Evolutionary conservation across 1,140 invertebrate genomes (phyloP), one percentile per base, ranked within the genome.

Genomic region (Daktulosphaira vitifoliae): DNA sequence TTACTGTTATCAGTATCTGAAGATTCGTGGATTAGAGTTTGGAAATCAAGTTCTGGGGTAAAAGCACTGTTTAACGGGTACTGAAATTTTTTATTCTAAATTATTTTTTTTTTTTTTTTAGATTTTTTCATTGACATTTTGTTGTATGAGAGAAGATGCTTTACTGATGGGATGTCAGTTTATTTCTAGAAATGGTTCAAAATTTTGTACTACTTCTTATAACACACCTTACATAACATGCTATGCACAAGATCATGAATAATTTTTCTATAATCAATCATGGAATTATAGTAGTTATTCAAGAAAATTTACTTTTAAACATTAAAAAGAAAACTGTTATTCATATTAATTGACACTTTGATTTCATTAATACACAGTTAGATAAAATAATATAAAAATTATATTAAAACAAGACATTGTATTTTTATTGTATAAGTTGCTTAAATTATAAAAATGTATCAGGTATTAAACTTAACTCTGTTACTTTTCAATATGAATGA

Each of bases 21-120:
- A 67, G 78, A 80, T 68, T 74, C 78, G 4, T 77, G 74, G 71
- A 72, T 74, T 6, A 72, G 74, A 59, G 65, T 79, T 1, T 80
- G 78, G 77, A 71, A 76, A 65, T 69, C 39, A 0, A 51, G 13
- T 1, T 25, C 20, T 7, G 26, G 3, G 16, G 48, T 51, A 65
- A 53, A 4, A 6, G 4, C 44, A 15, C 9, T 18, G 22, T 54
- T 15, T 69, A 70, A 65, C 66, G 69, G 66, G 48, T 67, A 4
- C 46, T 72, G 2, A 33, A 33, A 33, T 6, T 6, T 33, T 33
- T 11, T 6, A 33, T 6, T 6, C 5, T 33, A 5, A 11, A 6
- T 6, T 33, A 11, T 11, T 6, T 6, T 33, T 33, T 33, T 33
- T 6, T 33, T 11, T 53, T 20, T 22, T 70, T 68, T 15, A 68